A percentile compares a stretch with the other conserved stretches of the same genome.
Conservation (phyloP, 2,113 vertebrate genomes). For the Taxidea taxus region DNA sequence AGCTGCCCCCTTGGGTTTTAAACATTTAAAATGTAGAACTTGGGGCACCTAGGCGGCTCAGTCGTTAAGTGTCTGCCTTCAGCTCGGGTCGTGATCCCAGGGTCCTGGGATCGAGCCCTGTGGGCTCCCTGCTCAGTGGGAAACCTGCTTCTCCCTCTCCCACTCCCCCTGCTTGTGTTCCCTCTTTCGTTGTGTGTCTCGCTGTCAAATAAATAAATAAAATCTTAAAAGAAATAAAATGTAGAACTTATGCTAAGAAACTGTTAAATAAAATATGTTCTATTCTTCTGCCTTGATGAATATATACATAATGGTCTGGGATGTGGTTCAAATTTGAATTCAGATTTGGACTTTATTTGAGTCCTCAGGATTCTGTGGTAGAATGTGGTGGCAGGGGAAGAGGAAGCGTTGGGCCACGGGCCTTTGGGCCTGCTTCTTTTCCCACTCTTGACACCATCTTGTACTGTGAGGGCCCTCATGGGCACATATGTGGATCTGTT, state of each 20-base stretch:
- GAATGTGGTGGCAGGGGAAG: neutral
- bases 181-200: too few relatives aligned
- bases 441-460: neutral
- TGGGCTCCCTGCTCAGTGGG: too few relatives aligned
- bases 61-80: too few relatives aligned
- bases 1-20: neutral
- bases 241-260: neutral
- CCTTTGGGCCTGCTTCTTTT: neutral
- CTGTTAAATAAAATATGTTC: neutral
- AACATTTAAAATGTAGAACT: constrained; percentile 24
- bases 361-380: neutral
- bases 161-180: too few relatives aligned
- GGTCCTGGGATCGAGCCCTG: too few relatives aligned
- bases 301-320: neutral
- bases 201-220: too few relatives aligned
- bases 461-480: neutral
- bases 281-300: constrained; percentile 9
- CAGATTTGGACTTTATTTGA: neutral
- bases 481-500: neutral
- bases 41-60: too few relatives aligned
- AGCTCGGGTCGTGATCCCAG: too few relatives aligned
- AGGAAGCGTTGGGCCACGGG: neutral
- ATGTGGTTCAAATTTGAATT: neutral
- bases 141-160: too few relatives aligned
- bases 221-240: neutral